Base-by-base conservation (phyloP, 2,888 invertebrate genomes). In the Pteria penguin region DNA sequence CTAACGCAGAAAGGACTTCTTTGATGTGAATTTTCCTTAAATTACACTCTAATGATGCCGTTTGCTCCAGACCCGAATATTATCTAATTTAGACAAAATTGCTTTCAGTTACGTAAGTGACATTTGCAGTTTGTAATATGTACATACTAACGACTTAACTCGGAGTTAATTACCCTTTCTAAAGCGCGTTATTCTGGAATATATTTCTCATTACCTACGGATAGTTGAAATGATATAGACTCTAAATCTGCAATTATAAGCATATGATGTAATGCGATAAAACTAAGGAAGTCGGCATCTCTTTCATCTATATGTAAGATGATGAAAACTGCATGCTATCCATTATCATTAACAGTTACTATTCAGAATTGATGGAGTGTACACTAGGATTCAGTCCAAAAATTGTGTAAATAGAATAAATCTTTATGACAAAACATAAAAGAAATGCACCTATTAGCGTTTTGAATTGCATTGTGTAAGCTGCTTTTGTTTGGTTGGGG, bases 131-230 rank as follows among this genome's bases (percentile, higher is more conserved):
- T 65, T 72, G 76, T 52, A 77, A 77, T 77, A 18, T 45, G 8
- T 77, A 69, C 60, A 63, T 69, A 77, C 69, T 69, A 63, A 77
- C 69, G 60, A 69, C 63, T 77, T 73, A 54, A 77, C 68, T 69
- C 65, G 65, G 69, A 65, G 72, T 77, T 77, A 73, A 77, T 73
- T 77, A 73, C 65, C 73, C 76, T 69, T 73, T 77, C 68, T 72
- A 68, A 77, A 77, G 70, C 65, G 70, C 69, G 73, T 77, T 77
- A 77, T 77, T 57, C 58, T 63, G 33, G 58, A 68, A 65, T 69
- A 69, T 73, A 76, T 72, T 63, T 72, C 72, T 62, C 72, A 72
- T 76, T 76, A 68, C 62, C 60, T 18, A n/a, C 8, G 61, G 71
- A 71, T 68, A n/a, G 31, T 22, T 24, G 29, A 33, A 24, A 68